Evolutionary conservation across 2,888 invertebrate species (phyloP).

Genomic region (Lasioglossum lativentre): DNA sequence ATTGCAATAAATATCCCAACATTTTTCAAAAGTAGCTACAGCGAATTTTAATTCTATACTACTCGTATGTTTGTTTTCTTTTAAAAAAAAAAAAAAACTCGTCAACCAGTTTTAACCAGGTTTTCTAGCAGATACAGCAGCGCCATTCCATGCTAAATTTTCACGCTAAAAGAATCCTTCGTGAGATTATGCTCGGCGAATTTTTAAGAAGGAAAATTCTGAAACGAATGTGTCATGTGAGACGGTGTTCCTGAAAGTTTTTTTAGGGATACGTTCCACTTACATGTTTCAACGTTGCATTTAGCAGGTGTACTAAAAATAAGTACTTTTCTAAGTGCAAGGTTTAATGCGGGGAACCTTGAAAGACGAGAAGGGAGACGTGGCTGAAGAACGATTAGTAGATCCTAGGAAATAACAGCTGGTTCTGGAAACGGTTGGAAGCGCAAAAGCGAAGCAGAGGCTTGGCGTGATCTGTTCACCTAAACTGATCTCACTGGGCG

Average conservation of each 20-base stretch:
- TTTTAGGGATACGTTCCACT: not conserved
- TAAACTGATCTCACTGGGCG: conserved; percentile 40
- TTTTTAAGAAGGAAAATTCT: not conserved
- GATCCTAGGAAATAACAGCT: not conserved
- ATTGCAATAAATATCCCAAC: too few species aligned
- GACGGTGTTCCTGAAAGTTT: not conserved
- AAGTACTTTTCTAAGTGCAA: not conserved
- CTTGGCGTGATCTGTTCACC: conserved; percentile 48
- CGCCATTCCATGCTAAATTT: not conserved
- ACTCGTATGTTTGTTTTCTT: not conserved
- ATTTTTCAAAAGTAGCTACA: too few species aligned
- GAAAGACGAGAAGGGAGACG: not conserved
- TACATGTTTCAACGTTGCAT: not conserved
- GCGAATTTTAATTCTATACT: not conserved
- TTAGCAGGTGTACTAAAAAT: not conserved
- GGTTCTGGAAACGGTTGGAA: conserved; percentile 8
- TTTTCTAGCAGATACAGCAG: not conserved
- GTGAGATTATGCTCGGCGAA: not conserved
- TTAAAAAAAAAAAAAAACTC: not conserved
- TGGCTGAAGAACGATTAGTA: not conserved
- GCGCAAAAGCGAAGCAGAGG: not conserved
- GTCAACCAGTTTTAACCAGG: not conserved
- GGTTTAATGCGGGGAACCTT: not conserved
- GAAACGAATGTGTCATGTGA: not conserved
- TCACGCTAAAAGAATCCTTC: not conserved